phyloP scores from a whole-genome alignment of 2,888 invertebrate genomes.

The Ceraclea dissimilis region DNA sequence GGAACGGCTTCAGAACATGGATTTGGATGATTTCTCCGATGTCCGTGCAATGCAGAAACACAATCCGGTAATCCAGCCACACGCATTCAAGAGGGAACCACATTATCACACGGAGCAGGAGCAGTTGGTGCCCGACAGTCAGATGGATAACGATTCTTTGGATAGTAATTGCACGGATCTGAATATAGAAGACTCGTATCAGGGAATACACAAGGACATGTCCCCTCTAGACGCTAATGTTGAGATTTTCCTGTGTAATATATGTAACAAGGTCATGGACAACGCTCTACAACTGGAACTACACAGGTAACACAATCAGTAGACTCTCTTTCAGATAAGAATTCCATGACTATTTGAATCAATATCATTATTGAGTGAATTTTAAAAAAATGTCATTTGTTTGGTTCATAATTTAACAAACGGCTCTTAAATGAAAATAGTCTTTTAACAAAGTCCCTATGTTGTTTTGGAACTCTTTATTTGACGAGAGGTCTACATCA shows the following conservation, averaged over 20 bases:
- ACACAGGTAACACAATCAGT: constrained; percentile 2
- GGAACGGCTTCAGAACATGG: too few relatives aligned
- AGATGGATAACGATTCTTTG: constrained; percentile 10
- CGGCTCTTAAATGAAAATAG: too few relatives aligned
- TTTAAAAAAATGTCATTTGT: too few relatives aligned
- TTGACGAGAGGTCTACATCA: too few relatives aligned
- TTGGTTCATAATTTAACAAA: too few relatives aligned
- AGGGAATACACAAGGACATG: constrained; percentile 3
- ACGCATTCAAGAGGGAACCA: not conserved
- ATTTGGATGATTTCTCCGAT: too few relatives aligned
- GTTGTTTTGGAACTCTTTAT: too few relatives aligned
- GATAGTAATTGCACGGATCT: constrained; percentile 6
- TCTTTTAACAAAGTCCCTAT: too few relatives aligned
- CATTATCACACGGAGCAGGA: constrained; percentile 3
- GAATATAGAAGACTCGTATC: constrained; percentile 3
- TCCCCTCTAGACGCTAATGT: constrained; percentile 2
- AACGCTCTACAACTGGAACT: not conserved
- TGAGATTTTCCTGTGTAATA: constrained; percentile 6
- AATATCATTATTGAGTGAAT: too few relatives aligned
- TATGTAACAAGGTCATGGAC: constrained; percentile 5
- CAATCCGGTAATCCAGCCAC: not conserved
- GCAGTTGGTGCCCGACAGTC: constrained; percentile 13
- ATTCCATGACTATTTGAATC: too few relatives aligned
- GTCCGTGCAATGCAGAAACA: not conserved
- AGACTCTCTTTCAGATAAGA: too few relatives aligned